Percentiles rank a stretch among this genome's conserved stretches.
Conservation (phyloP, 92 coral and sea anemone species). For the Porites cylindrica region DNA sequence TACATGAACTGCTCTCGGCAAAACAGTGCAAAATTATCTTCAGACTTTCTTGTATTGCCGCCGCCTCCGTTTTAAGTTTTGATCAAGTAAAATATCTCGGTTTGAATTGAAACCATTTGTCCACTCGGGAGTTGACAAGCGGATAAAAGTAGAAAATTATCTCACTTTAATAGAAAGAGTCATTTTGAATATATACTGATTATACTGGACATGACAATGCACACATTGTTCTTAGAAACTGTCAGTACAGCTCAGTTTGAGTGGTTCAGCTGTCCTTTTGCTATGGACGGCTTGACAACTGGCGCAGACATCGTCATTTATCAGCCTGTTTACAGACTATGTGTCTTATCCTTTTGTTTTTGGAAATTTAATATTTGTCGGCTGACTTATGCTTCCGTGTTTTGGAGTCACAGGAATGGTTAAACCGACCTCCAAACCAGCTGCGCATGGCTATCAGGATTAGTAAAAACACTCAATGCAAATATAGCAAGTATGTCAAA, state of each 20-base stretch:
- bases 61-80: too few species aligned
- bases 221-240: neutral
- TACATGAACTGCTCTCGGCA: too few species aligned
- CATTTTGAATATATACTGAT: neutral
- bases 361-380: slow-evolving; percentile 2
- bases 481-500: too few species aligned
- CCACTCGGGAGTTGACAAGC: neutral
- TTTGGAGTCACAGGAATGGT: neutral
- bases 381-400: slow-evolving; percentile 1
- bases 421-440: neutral
- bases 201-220: neutral
- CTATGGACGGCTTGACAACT: slow-evolving; percentile 20
- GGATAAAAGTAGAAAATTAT: neutral
- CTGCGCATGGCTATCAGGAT: neutral
- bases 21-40: too few species aligned
- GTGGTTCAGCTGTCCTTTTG: slow-evolving; percentile 19
- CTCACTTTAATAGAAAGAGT: neutral
- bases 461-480: neutral
- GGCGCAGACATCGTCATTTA: slow-evolving; percentile 8
- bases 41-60: too few species aligned
- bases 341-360: neutral
- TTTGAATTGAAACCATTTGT: neutral
- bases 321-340: neutral
- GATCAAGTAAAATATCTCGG: too few species aligned
- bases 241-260: slow-evolving; percentile 4